Conservation (phyloP, 2,888 invertebrate species). For the Melinopterus prodromus region DNA sequence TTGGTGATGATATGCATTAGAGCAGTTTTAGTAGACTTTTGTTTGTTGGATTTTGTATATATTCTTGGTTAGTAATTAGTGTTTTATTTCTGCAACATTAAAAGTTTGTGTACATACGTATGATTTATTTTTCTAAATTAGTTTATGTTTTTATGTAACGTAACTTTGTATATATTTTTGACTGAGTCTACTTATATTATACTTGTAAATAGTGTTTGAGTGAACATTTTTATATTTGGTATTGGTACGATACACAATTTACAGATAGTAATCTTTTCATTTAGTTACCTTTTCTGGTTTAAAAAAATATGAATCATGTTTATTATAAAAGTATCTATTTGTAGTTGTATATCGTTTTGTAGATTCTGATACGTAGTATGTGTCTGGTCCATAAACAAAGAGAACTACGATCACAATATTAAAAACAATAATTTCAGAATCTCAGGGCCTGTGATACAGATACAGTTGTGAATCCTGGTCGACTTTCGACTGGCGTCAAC, state of each 20-base stretch:
- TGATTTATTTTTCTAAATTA: background rate
- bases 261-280: too few species aligned
- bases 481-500: constrained; percentile 48
- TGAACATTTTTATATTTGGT: background rate
- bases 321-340: too few species aligned
- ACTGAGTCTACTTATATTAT: background rate
- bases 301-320: background rate
- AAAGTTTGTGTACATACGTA: background rate
- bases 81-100: background rate
- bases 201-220: too few species aligned
- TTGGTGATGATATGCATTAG: background rate
- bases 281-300: background rate
- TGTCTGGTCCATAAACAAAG: too few species aligned
- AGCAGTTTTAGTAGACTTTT: background rate
- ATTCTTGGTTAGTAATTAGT: background rate
- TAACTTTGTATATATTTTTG: background rate
- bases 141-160: background rate
- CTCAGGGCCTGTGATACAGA: constrained; percentile 35
- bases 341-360: too few species aligned
- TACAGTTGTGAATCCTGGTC: constrained; percentile 36
- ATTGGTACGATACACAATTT: background rate
- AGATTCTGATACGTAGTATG: too few species aligned
- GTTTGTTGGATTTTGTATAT: background rate
- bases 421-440: constrained; percentile 26
- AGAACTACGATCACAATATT: too few species aligned